These are phyloP conservation scores for Gymnosoma rotundatum DNA, from an alignment of 2,888 invertebrate species.

Conservation along the genomic window DNA sequence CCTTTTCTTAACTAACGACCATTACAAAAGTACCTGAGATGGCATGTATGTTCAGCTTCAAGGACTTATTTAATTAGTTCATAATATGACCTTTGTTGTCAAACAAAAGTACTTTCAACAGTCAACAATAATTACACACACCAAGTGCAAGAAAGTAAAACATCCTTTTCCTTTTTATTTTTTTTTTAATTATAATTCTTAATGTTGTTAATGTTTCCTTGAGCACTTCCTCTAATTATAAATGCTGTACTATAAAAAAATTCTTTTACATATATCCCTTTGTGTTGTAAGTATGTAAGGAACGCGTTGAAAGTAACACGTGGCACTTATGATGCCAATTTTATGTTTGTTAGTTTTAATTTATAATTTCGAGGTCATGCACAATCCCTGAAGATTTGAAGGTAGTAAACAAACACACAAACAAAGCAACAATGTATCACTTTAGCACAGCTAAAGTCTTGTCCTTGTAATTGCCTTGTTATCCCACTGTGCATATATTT, in stretches of 20 bases:
- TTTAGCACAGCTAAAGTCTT: background rate
- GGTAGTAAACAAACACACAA: background rate
- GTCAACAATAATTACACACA: slow-evolving; percentile 30
- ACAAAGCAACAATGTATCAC: background rate
- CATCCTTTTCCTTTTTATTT: slow-evolving; percentile 14
- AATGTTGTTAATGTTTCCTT: slow-evolving; percentile 34
- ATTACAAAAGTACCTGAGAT: slow-evolving; percentile 6
- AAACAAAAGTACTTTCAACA: background rate
- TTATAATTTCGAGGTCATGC: slow-evolving; percentile 36
- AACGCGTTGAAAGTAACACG: slow-evolving; percentile 58
- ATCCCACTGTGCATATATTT: slow-evolving; percentile 59
- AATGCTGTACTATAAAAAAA: slow-evolving; percentile 7
- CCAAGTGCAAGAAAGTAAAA: slow-evolving; percentile 7
- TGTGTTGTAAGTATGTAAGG: slow-evolving; percentile 20
- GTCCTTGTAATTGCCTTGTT: slow-evolving; percentile 44
- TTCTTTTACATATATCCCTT: background rate
- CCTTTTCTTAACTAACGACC: background rate
- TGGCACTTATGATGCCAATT: slow-evolving; percentile 59
- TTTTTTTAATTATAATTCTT: background rate
- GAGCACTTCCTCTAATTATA: slow-evolving; percentile 62
- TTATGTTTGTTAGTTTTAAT: slow-evolving; percentile 42
- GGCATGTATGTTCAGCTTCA: slow-evolving; percentile 53
- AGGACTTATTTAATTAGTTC: slow-evolving; percentile 56
- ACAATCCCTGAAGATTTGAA: slow-evolving; percentile 25
- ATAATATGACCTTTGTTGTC: slow-evolving; percentile 44